A percentile compares a stretch with the other conserved stretches of the same genome.
phyloP scores from a whole-genome alignment of 2,113 vertebrate genomes.

The Cercocebus atys region DNA sequence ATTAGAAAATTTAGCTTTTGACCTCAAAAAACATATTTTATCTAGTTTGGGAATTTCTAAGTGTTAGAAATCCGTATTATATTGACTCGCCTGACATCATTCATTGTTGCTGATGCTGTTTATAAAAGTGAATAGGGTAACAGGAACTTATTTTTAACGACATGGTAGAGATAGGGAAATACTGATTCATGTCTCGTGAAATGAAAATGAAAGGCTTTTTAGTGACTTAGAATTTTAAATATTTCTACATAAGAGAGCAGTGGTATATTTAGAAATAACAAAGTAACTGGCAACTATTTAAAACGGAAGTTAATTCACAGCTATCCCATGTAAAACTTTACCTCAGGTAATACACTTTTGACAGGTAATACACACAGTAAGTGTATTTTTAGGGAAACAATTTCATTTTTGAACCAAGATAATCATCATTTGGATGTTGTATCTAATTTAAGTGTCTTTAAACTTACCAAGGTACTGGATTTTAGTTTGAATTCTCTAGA shows the following conservation, averaged over 20 bases:
- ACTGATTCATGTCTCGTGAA: not conserved
- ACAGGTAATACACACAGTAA: not conserved
- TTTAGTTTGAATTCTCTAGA: not conserved
- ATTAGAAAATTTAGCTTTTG: conserved; percentile 39
- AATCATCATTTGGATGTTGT: not conserved
- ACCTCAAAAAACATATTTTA: not conserved
- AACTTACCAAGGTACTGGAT: not conserved
- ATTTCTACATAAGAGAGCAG: not conserved
- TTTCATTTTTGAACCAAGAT: not conserved
- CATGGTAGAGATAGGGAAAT: not conserved
- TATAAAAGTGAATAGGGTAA: not conserved
- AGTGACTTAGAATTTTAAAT: not conserved
- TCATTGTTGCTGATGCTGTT: not conserved
- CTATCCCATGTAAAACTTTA: not conserved
- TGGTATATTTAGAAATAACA: not conserved
- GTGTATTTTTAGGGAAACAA: not conserved
- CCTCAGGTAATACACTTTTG: not conserved
- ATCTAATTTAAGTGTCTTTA: not conserved
- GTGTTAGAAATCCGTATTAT: not conserved
- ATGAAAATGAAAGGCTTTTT: conserved; percentile 22
- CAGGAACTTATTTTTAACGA: not conserved
- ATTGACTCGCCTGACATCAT: not conserved
- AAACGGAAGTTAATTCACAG: not conserved
- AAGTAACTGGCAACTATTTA: not conserved
- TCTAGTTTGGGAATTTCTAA: not conserved